Base-by-base conservation (phyloP, 2,113 vertebrate species). In the Apodemus sylvaticus region DNA sequence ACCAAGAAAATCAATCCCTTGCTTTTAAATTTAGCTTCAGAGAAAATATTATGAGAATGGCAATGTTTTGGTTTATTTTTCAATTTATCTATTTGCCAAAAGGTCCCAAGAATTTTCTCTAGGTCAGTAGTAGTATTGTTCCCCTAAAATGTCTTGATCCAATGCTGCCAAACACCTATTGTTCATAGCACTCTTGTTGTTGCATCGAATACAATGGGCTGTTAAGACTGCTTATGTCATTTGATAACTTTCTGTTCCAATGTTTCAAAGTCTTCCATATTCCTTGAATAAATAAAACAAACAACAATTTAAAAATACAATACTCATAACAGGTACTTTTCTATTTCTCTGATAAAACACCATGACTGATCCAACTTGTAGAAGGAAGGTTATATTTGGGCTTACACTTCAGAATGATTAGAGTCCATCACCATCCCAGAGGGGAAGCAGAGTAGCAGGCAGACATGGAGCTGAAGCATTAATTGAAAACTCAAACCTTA, bases 211-310 rank as follows among this genome's bases (percentile, higher is more conserved):
- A 82, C 24, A 5, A 26, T 24, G 36, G 36, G n/a, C 11, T 82
- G 20, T 82, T n/a, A 82, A 26, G 5, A 24, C 20, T 39, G 11
- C 53, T 39, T n/a, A 26, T 13, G 22, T 82, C 36, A 39, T 39
- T n/a, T 2, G 12, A 55, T n/a, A 3, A n/a, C n/a, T 22, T 24
- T 39, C 12, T 58, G 1, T 10, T 7, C 0, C 20, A 82, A n/a
- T n/a, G 53, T 81, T 58, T 19, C 51, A n/a, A 14, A 58, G 51
- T 60, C 77, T 55, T 79, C 4, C 45, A 51, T 31, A 78, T 34
- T 51, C 45, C 34, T 60, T 26, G 24, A 24, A n/a, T 60, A 82
- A 12, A 14, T n/a, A 82, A 82, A 12, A 26, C 26, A 66, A 66
- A 66, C 26, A 66, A 66, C 31, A 10, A 64, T 26, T 1, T 2